Percentiles rank a stretch among this genome's conserved stretches.
phyloP scores from a whole-genome alignment of 2,797 vertebrate genomes.

The Remorina albescens region DNA sequence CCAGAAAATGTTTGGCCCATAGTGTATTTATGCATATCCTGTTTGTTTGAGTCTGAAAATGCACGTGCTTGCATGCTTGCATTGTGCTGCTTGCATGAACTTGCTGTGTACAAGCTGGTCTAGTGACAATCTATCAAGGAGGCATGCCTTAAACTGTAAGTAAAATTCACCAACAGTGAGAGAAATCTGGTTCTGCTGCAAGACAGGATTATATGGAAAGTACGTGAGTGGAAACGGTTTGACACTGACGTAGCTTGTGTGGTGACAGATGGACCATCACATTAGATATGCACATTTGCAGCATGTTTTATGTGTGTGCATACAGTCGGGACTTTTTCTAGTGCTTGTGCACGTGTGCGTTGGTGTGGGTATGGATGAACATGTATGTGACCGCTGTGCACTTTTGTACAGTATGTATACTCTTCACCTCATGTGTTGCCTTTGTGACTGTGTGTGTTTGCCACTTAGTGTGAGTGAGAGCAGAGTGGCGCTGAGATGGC shows the following conservation, averaged over 20 bases:
- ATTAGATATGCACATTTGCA: neutral
- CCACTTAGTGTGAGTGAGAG: constrained; percentile 77
- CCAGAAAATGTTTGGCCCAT: neutral
- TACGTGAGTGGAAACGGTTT: neutral
- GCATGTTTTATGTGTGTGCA: neutral
- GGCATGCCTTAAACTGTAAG: constrained; percentile 18
- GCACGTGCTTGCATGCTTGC: neutral
- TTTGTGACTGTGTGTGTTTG: constrained; percentile 41
- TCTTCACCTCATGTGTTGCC: constrained; percentile 54
- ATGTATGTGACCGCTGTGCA: constrained; percentile 31
- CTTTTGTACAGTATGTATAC: constrained; percentile 22
- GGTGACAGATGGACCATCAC: constrained; percentile 25
- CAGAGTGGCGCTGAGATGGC: constrained; percentile 81
- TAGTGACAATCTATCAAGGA: constrained; percentile 14
- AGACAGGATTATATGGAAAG: constrained; percentile 23
- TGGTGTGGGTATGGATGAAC: neutral
- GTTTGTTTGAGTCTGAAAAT: constrained; percentile 15
- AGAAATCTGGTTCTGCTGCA: constrained; percentile 13
- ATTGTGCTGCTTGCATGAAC: neutral
- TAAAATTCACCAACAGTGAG: neutral
- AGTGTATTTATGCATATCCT: neutral
- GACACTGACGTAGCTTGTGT: constrained; percentile 18
- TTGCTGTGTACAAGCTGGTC: neutral
- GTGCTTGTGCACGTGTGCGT: neutral
- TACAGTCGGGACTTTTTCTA: neutral